Conservation (phyloP, 2,797 vertebrate genomes). For the Tolypeutes matacus region DNA sequence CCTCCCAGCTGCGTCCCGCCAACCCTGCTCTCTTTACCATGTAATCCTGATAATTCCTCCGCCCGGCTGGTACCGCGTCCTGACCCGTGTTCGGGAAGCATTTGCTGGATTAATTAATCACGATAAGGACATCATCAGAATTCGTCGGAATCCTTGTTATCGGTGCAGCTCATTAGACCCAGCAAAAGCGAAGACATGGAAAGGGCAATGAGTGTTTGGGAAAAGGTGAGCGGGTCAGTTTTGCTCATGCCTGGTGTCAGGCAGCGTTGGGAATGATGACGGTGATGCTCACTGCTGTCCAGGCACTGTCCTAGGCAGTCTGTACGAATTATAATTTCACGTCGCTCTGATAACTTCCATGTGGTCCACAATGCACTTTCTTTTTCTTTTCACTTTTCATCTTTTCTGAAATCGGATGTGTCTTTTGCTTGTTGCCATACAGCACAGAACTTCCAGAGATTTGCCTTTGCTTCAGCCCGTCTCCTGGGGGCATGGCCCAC, state of each 20-base stretch:
- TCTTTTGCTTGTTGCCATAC: not conserved
- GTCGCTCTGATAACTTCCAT: not conserved
- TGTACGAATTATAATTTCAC: not conserved
- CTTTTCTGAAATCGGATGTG: not conserved
- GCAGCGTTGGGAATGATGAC: not conserved
- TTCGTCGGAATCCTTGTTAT: too few species aligned
- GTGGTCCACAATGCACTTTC: not conserved
- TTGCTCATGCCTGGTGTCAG: not conserved
- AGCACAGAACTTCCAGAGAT: not conserved
- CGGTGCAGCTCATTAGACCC: too few species aligned
- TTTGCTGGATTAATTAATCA: too few species aligned
- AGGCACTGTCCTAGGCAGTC: not conserved
- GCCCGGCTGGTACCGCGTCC: too few species aligned
- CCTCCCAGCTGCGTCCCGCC: too few species aligned
- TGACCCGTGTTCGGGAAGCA: too few species aligned
- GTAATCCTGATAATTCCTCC: too few species aligned
- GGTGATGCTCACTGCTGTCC: not conserved
- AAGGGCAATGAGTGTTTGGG: not conserved
- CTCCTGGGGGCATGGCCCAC: not conserved
- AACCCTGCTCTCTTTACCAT: too few species aligned
- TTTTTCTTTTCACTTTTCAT: not conserved
- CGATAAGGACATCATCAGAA: too few species aligned
- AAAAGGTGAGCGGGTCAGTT: not conserved
- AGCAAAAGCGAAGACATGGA: not conserved
- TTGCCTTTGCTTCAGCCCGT: not conserved